These are phyloP conservation scores for Zophobas morio DNA, from an alignment of 1,140 invertebrate species.

Conservation along the genomic window DNA sequence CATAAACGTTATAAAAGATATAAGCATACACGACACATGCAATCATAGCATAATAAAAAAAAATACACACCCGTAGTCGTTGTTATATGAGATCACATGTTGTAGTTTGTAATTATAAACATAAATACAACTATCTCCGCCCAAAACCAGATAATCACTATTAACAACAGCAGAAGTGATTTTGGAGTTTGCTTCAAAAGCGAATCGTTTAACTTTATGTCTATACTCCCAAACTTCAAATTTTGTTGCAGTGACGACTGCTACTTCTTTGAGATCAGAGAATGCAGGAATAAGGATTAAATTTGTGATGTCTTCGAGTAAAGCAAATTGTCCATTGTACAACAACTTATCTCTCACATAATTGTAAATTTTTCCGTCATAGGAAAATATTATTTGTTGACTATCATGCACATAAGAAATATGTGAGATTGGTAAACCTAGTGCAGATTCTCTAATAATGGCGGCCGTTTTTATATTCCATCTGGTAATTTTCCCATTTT, in stretches of 20 bases:
- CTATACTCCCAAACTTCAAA: constrained; percentile 12
- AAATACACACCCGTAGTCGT: constrained; percentile 28
- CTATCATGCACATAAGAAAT: constrained; percentile 17
- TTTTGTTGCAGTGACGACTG: background rate
- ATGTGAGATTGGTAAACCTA: constrained; percentile 2
- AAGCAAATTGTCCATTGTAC: constrained; percentile 21
- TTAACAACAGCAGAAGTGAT: background rate
- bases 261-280: background rate
- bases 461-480: constrained; percentile 13
- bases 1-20: background rate
- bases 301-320: constrained; percentile 1
- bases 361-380: constrained; percentile 12
- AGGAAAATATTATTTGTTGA: constrained; percentile 7
- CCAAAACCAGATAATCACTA: constrained; percentile 11
- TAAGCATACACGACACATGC: background rate
- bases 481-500: constrained; percentile 19
- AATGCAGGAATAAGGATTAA: background rate
- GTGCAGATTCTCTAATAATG: constrained; percentile 2
- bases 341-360: constrained; percentile 18
- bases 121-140: constrained; percentile 38
- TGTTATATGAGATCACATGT: background rate
- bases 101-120: constrained; percentile 14
- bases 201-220: constrained; percentile 2
- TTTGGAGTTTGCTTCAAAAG: constrained; percentile 6
- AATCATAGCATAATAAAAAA: constrained; percentile 10